Conservation (phyloP, 2,888 invertebrate species). For the Acleris literana region DNA sequence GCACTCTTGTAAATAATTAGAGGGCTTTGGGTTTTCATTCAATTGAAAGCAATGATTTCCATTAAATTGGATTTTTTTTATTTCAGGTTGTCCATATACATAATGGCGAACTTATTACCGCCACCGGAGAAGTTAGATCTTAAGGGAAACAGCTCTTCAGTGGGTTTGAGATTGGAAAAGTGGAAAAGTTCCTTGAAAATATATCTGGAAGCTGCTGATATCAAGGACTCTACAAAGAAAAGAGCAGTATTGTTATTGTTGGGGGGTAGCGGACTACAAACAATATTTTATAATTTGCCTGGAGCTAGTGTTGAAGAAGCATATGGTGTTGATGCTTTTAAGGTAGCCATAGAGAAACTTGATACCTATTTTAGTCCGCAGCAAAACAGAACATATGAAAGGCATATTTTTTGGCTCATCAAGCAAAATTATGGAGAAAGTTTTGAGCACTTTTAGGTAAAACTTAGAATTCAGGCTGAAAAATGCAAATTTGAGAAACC, state of each 20-base stretch:
- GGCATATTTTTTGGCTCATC: conserved; percentile 6
- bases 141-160: background rate
- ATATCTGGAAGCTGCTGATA: conserved; percentile 3
- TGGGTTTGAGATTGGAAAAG: conserved; percentile 2
- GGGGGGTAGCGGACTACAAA: background rate
- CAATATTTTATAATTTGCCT: conserved; percentile 8
- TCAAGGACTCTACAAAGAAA: background rate
- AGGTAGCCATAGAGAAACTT: background rate
- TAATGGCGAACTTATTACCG: background rate
- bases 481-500: background rate
- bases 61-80: background rate
- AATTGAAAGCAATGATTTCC: background rate
- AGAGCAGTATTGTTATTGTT: conserved; percentile 2
- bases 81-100: background rate
- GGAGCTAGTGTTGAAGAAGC: background rate
- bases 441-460: conserved; percentile 2
- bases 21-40: background rate
- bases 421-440: conserved; percentile 5
- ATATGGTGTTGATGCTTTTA: background rate
- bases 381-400: background rate
- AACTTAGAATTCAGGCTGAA: background rate
- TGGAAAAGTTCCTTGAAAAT: conserved; percentile 9
- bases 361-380: background rate
- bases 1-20: background rate
- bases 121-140: conserved; percentile 7